A percentile compares a stretch with the other conserved stretches of the same genome.
These are phyloP conservation scores for Cercocebus atys DNA, from an alignment of 2,113 vertebrate species.

Conservation along the genomic window DNA sequence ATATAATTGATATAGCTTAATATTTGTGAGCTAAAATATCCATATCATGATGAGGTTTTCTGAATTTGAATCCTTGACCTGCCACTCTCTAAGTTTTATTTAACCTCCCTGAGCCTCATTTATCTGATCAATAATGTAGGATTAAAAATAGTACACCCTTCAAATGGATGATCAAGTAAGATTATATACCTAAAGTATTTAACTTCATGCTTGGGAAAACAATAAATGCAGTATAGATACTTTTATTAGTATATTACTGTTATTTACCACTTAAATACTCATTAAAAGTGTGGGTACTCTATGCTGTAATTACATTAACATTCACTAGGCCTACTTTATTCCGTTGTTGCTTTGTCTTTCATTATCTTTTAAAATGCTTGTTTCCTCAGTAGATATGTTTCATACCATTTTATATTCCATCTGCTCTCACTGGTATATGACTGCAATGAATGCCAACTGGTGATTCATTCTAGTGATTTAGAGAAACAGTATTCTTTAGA, in stretches of 20 bases:
- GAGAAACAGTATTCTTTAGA: constrained; percentile 41
- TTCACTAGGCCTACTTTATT: not conserved
- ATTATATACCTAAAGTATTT: not conserved
- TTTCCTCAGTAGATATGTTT: constrained; percentile 58
- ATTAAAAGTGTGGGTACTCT: not conserved
- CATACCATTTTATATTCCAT: constrained; percentile 71
- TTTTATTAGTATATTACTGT: not conserved
- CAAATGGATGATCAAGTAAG: not conserved
- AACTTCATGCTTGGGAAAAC: not conserved
- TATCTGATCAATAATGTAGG: not conserved
- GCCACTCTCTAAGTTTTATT: not conserved
- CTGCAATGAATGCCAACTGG: constrained; percentile 63
- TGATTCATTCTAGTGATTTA: constrained; percentile 75
- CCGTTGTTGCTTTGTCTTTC: constrained; percentile 45
- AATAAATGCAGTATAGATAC: not conserved
- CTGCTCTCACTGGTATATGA: constrained; percentile 64
- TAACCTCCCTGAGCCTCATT: not conserved
- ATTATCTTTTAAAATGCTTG: constrained; percentile 68
- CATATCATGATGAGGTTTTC: too few relatives aligned
- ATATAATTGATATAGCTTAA: not conserved
- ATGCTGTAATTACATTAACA: constrained; percentile 17
- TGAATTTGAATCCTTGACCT: not conserved
- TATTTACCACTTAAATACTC: not conserved
- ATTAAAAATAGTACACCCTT: not conserved
- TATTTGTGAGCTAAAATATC: not conserved